Evolutionary conservation across 2,888 invertebrate species (phyloP).

Genomic region (Steinernema hermaphroditum): DNA sequence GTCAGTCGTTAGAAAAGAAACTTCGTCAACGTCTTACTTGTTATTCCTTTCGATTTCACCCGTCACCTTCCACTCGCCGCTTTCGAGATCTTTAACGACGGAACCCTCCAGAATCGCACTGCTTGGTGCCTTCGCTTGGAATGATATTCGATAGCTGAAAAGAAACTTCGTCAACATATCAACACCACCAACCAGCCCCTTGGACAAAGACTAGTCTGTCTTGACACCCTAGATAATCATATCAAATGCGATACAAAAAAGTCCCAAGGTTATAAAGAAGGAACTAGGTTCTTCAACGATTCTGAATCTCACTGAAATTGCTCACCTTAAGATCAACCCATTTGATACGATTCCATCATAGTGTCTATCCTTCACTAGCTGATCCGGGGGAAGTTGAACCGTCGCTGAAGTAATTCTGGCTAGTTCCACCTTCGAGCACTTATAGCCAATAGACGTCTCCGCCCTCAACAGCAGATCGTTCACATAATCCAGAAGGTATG

Average conservation of each 20-base stretch:
- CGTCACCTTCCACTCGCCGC: conserved; percentile 38
- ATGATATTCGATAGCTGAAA: conserved; percentile 45
- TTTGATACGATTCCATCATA: not conserved
- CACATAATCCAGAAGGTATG: not conserved
- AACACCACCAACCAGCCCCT: too few species aligned
- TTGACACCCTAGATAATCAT: too few species aligned
- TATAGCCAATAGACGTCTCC: not conserved
- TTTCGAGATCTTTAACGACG: conserved; percentile 42
- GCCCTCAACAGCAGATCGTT: not conserved
- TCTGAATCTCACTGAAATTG: conserved; percentile 33
- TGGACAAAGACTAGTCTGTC: too few species aligned
- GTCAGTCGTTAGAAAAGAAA: not conserved
- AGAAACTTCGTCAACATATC: too few species aligned
- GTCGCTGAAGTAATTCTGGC: conserved; percentile 31
- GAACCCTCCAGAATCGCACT: conserved; percentile 43
- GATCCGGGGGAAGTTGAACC: conserved; percentile 34
- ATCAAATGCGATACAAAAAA: too few species aligned
- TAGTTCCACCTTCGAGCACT: conserved; percentile 22
- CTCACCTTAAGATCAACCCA: conserved; percentile 34
- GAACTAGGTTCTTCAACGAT: not conserved
- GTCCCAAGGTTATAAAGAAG: not conserved
- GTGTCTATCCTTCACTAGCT: conserved; percentile 36
- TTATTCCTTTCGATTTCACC: conserved; percentile 52
- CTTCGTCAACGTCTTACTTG: conserved; percentile 33
- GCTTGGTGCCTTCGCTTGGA: conserved; percentile 44